phyloP scores from a whole-genome alignment of 2,888 invertebrate genomes.

The Lasioglossum leucozonium region DNA sequence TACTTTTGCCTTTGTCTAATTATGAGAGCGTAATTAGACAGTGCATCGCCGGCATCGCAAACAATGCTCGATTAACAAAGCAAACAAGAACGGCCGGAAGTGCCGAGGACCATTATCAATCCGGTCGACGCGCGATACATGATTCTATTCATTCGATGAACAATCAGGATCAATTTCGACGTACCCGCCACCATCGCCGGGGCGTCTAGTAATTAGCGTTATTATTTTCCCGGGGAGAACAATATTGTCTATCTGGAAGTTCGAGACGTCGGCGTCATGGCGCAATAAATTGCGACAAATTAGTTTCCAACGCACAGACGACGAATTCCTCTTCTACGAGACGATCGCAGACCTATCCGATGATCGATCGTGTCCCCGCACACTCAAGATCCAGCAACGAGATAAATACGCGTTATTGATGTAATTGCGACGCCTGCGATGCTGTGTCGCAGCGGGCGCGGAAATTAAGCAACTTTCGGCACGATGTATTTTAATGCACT shows the following conservation, averaged over 20 bases:
- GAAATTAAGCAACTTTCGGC: conserved; percentile 15
- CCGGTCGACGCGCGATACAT: conserved; percentile 2
- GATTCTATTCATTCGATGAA: conserved; percentile 16
- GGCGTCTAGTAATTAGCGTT: not conserved
- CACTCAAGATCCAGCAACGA: conserved; percentile 9
- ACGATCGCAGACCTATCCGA: not conserved
- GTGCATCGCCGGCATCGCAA: conserved; percentile 7
- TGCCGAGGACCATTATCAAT: conserved; percentile 9
- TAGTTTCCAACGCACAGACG: conserved; percentile 21
- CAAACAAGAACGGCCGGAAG: conserved; percentile 22
- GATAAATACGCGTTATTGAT: not conserved
- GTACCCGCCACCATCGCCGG: not conserved
- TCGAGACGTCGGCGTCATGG: not conserved
- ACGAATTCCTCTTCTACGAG: not conserved
- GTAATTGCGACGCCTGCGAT: not conserved
- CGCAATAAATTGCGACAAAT: not conserved
- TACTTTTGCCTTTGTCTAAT: conserved; percentile 36
- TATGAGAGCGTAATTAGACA: conserved; percentile 29
- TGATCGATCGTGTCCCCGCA: conserved; percentile 26
- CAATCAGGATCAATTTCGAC: conserved; percentile 44
- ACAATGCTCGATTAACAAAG: conserved; percentile 31
- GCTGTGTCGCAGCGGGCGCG: not conserved
- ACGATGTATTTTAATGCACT: conserved; percentile 3
- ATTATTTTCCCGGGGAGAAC: not conserved
- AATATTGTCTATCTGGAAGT: not conserved